These are phyloP conservation scores for Chelidonichthys spinosus DNA, from an alignment of 2,797 vertebrate genomes.

Conservation along the genomic window DNA sequence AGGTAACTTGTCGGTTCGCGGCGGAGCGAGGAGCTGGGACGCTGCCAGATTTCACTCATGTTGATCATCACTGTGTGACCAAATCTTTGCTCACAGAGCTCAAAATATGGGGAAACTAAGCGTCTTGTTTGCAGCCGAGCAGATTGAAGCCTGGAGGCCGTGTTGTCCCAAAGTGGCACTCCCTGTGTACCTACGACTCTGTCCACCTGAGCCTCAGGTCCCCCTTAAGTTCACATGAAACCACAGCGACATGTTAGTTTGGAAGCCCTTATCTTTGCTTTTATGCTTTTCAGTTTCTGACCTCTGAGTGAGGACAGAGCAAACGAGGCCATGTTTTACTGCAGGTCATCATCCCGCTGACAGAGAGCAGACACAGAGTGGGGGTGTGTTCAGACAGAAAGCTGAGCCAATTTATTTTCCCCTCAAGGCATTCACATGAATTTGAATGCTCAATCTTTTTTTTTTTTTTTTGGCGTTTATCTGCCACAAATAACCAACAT, in stretches of 20 bases:
- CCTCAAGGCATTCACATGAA: neutral
- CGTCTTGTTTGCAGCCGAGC: conserved; percentile 10
- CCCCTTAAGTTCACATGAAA: neutral
- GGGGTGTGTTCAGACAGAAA: neutral
- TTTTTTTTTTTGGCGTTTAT: neutral
- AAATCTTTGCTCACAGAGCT: conserved; percentile 40
- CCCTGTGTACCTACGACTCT: neutral
- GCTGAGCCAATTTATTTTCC: neutral
- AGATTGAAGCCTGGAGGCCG: conserved; percentile 35
- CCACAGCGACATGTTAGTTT: neutral
- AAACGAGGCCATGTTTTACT: neutral
- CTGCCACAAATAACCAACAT: neutral
- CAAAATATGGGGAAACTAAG: conserved; percentile 9
- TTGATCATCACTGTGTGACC: conserved; percentile 31
- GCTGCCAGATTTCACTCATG: conserved; percentile 14
- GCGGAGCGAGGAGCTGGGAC: neutral
- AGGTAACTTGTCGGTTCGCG: neutral
- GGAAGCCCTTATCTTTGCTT: neutral
- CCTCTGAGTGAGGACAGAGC: neutral
- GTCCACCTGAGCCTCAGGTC: conserved; percentile 17
- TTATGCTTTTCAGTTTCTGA: neutral
- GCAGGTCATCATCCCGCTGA: neutral
- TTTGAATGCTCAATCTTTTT: neutral
- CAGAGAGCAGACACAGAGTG: neutral
- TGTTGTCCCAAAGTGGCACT: conserved; percentile 21